Evolutionary conservation across 30 jellyfish, hydroid and myxozoan species (phyloP).

Genomic region (Cassiopea xamachana): DNA sequence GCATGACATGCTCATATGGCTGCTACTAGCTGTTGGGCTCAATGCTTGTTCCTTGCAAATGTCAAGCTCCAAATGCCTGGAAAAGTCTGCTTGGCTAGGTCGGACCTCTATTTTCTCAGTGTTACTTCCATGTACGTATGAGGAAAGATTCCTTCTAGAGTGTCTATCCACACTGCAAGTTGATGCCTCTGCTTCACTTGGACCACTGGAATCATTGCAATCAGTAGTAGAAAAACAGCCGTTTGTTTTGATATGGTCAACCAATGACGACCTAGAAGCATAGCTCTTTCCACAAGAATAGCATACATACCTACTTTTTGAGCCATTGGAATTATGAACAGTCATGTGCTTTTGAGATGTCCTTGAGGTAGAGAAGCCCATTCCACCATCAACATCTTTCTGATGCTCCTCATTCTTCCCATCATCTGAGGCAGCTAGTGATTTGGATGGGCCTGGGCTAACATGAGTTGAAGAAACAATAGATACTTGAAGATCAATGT

Average conservation of each 20-base stretch:
- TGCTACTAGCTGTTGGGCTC: too few species aligned
- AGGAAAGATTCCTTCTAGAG: too few species aligned
- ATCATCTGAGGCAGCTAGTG: not conserved
- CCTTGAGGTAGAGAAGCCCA: not conserved
- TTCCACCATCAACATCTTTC: not conserved
- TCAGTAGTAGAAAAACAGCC: not conserved
- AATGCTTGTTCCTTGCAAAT: too few species aligned
- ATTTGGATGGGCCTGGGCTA: not conserved
- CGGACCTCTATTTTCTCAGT: too few species aligned
- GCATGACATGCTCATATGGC: too few species aligned
- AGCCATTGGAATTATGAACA: not conserved
- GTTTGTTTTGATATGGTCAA: not conserved
- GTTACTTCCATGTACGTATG: too few species aligned
- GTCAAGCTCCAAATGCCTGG: too few species aligned
- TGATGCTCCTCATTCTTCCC: too few species aligned
- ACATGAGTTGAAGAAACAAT: slow-evolving; percentile 40
- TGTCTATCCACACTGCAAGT: too few species aligned
- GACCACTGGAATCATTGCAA: too few species aligned
- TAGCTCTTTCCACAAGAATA: slow-evolving; percentile 18
- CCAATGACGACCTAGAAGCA: not conserved
- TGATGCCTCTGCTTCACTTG: too few species aligned
- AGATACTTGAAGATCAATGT: slow-evolving; percentile 27
- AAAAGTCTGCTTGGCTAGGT: too few species aligned
- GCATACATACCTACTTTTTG: not conserved
- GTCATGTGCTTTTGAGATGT: not conserved